A percentile compares a stretch with the other conserved stretches of the same genome.
phyloP scores from a whole-genome alignment of 2,113 vertebrate genomes.

The Butorides virescens region DNA sequence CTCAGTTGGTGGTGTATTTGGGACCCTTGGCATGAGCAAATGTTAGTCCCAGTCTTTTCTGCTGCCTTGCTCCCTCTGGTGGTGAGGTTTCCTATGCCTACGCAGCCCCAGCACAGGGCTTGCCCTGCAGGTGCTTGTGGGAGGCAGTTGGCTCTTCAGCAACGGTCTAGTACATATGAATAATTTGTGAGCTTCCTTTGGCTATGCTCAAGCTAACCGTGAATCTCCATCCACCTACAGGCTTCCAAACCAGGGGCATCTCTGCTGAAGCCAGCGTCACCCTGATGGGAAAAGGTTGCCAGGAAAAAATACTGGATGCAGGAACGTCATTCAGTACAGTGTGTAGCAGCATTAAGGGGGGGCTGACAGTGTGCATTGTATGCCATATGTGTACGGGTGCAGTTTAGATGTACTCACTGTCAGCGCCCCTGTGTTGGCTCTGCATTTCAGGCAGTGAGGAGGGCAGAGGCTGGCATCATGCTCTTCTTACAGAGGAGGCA shows the following conservation, averaged over 20 bases:
- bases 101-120: not conserved
- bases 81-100: not conserved
- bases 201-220: not conserved
- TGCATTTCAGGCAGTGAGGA: not conserved
- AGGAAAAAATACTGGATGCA: not conserved
- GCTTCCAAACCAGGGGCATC: not conserved
- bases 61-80: not conserved
- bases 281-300: not conserved
- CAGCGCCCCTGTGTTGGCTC: not conserved
- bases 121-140: not conserved
- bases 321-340: not conserved
- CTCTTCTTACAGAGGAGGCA: not conserved
- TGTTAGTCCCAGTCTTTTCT: not conserved
- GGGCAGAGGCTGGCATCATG: not conserved
- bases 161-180: not conserved
- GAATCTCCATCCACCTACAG: not conserved
- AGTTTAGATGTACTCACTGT: rapidly evolving
- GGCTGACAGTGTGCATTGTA: not conserved
- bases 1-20: not conserved
- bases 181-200: not conserved
- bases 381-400: rapidly evolving
- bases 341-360: not conserved
- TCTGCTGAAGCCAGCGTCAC: not conserved
- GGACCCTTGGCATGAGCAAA: not conserved
- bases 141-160: not conserved